Conservation (phyloP, 2,888 invertebrate species). For the Epinotia bilunana region DNA sequence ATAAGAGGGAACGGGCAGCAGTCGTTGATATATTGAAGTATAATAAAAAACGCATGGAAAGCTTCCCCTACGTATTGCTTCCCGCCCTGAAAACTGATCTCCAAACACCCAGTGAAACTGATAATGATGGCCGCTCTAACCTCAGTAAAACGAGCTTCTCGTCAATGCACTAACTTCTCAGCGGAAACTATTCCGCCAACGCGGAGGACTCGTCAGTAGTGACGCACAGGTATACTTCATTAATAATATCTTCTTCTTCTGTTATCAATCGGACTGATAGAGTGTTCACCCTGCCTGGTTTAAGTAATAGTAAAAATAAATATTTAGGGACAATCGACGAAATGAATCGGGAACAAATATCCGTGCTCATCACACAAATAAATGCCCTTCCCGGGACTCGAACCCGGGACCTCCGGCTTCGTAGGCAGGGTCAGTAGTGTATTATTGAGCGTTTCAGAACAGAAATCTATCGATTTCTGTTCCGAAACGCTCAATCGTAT, state of each 20-base stretch:
- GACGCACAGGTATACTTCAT: constrained; percentile 46
- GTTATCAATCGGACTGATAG: neutral
- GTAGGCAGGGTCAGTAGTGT: no score
- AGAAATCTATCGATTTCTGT: no score
- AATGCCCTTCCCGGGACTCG: no score
- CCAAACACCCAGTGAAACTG: neutral
- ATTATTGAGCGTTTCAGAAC: no score
- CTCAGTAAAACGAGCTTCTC: constrained; percentile 38
- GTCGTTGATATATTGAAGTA: no score
- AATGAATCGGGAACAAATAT: no score
- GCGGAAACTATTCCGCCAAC: constrained; percentile 45
- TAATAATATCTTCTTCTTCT: constrained; percentile 28
- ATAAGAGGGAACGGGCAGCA: no score
- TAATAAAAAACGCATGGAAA: neutral
- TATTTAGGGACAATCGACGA: no score
- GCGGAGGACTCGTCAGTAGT: constrained; percentile 42
- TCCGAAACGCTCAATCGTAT: no score
- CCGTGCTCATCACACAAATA: no score
- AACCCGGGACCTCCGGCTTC: no score
- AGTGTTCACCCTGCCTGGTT: neutral
- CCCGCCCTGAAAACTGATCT: neutral
- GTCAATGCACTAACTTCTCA: constrained; percentile 39
- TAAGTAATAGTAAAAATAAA: no score
- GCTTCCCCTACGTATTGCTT: neutral
- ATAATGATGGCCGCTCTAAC: neutral